A percentile compares a stretch with the other conserved stretches of the same genome.
phyloP scores from a whole-genome alignment of 2,797 vertebrate genomes.

The Coilia nasus region DNA sequence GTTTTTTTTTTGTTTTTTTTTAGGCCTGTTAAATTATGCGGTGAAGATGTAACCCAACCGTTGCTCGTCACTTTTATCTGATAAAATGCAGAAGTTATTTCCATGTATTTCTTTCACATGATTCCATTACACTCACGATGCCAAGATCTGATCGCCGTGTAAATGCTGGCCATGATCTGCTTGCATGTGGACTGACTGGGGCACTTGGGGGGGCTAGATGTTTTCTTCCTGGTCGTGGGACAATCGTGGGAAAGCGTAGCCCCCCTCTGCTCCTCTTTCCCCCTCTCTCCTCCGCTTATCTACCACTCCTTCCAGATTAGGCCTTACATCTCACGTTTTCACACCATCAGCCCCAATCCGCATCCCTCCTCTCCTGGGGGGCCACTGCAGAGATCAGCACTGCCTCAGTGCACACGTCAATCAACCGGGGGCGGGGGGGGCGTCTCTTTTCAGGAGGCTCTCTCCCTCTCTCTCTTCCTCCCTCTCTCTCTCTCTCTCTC shows the following conservation, averaged over 20 bases:
- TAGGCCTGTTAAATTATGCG: background rate
- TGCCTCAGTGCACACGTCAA: constrained; percentile 79
- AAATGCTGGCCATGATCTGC: background rate
- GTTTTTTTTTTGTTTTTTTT: constrained; percentile 25
- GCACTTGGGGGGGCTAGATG: background rate
- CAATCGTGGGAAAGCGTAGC: constrained; percentile 36
- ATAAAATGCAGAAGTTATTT: background rate
- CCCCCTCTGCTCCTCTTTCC: constrained; percentile 48
- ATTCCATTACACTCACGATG: background rate
- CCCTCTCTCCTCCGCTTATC: constrained; percentile 16
- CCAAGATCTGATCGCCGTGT: background rate
- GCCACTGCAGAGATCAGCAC: constrained; percentile 73
- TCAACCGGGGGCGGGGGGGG: constrained; percentile 58
- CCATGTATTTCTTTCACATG: background rate
- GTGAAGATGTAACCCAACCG: background rate
- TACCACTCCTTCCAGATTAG: constrained; percentile 62
- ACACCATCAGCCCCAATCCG: constrained; percentile 64
- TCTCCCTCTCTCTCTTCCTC: too few relatives aligned
- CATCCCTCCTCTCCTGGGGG: constrained; percentile 59
- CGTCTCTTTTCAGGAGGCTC: too few relatives aligned
- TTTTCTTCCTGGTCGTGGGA: background rate
- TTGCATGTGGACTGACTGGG: background rate
- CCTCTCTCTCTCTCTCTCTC: too few relatives aligned
- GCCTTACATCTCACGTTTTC: constrained; percentile 61
- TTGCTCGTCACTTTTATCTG: constrained; percentile 7